A percentile compares a stretch with the other conserved stretches of the same genome.
These are phyloP conservation scores for Parnassius orleans DNA, from an alignment of 2,888 invertebrate species.

Conservation along the genomic window DNA sequence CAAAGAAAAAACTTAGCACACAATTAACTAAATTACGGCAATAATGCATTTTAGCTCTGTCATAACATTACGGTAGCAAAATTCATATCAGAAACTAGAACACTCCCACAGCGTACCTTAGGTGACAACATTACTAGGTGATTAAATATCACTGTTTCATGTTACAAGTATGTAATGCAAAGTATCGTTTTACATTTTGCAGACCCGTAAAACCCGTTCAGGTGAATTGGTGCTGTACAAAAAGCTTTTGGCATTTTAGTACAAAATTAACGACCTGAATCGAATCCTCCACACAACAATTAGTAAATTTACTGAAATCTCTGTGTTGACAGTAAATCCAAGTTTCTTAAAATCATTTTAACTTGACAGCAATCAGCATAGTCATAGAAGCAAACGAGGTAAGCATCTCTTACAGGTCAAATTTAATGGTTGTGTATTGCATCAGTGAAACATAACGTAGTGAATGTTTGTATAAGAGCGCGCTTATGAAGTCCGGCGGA, in stretches of 20 bases:
- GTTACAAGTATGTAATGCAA: constrained; percentile 5
- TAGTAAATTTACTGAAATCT: too few relatives aligned
- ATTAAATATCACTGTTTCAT: constrained; percentile 24
- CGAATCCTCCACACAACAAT: too few relatives aligned
- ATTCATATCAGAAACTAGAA: constrained; percentile 11
- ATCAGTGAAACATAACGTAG: constrained; percentile 35
- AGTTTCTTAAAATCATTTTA: constrained; percentile 3
- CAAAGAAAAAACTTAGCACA: too few relatives aligned
- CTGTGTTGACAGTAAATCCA: background rate
- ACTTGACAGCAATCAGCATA: background rate
- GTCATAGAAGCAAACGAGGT: constrained; percentile 3
- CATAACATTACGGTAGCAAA: constrained; percentile 18
- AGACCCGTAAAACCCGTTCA: too few relatives aligned
- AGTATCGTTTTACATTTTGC: too few relatives aligned
- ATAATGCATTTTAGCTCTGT: constrained; percentile 11
- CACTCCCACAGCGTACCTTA: constrained; percentile 23
- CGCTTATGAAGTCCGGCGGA: constrained; percentile 36
- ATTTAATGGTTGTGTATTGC: constrained; percentile 29
- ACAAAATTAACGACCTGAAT: too few relatives aligned
- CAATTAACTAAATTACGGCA: background rate
- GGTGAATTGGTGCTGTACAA: too few relatives aligned
- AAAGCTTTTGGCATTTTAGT: too few relatives aligned
- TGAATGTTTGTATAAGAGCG: constrained; percentile 38
- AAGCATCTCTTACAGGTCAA: constrained; percentile 22
- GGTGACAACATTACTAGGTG: constrained; percentile 24